A percentile compares a stretch with the other conserved stretches of the same genome.
phyloP scores from a whole-genome alignment of 2,888 invertebrate genomes.

The Scaptomyza polygonia region DNA sequence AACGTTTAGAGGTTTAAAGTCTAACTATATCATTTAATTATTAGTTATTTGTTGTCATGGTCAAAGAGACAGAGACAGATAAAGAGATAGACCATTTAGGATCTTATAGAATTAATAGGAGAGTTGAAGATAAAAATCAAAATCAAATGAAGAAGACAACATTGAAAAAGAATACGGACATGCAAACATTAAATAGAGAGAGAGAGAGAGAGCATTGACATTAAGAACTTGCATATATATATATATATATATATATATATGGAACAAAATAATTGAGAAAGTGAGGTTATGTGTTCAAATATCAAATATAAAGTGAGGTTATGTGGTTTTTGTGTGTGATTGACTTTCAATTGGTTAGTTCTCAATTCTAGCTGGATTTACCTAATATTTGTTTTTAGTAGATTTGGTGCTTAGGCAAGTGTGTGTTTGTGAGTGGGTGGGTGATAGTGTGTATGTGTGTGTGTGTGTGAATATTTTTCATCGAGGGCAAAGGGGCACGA shows the following conservation, averaged over 20 bases:
- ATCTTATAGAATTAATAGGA: slow-evolving; percentile 16
- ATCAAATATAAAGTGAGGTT: slow-evolving; percentile 28
- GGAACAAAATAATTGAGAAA: slow-evolving; percentile 29
- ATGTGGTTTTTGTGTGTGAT: slow-evolving; percentile 31
- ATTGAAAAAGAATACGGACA: slow-evolving; percentile 53
- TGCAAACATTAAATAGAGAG: slow-evolving; percentile 52
- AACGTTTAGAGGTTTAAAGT: slow-evolving; percentile 64
- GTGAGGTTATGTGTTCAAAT: slow-evolving; percentile 28
- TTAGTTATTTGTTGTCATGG: slow-evolving; percentile 32
- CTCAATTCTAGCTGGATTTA: slow-evolving; percentile 74
- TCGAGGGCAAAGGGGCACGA: slow-evolving; percentile 37
- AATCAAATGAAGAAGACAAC: slow-evolving; percentile 37
- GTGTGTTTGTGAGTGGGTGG: slow-evolving; percentile 16
- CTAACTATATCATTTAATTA: slow-evolving; percentile 31
- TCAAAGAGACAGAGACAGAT: slow-evolving; percentile 16
- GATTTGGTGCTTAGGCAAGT: slow-evolving; percentile 56
- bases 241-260: slow-evolving; percentile 53
- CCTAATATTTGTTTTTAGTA: slow-evolving; percentile 9
- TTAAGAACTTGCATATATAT: slow-evolving; percentile 61
- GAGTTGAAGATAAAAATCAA: slow-evolving; percentile 28
- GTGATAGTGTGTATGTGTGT: slow-evolving; percentile 13
- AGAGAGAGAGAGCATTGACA: slow-evolving; percentile 38
- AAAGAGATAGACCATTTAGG: slow-evolving; percentile 22
- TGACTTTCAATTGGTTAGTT: slow-evolving; percentile 52
- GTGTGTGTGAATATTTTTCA: slow-evolving; percentile 20